Base-by-base conservation (phyloP, 2,797 vertebrate genomes). In the Sebastes iracundus region DNA sequence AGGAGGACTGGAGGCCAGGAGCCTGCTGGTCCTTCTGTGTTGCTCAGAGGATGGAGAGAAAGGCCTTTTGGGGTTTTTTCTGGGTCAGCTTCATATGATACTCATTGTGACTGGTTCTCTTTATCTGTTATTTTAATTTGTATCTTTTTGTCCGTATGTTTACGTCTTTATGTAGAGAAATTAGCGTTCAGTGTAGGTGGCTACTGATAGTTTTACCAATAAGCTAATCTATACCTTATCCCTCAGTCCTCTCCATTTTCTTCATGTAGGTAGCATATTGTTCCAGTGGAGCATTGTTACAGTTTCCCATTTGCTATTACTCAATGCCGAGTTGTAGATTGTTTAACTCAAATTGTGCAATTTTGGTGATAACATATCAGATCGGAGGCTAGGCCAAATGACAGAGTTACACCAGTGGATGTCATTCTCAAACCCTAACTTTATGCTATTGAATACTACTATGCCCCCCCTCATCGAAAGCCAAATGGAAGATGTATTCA, bases 131-230 rank as follows among this genome's bases (percentile, higher is more conserved):
- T 80, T 73, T 30, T 30, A 53, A 75, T 80, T 68, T 82, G 68
- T 46, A 72, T 79, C 23, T 82, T 81, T 81, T 85, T 87, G 33
- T 66, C 28, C 28, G 56, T 78, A 69, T 87, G 93, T 95, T 95
- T 92, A 94, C 87, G 23, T 90, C 71, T 87, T 72, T 18, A 38
- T 80, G 72, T 81, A 83, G 68, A 63, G 30, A 81, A 73, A 68
- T 72, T 75, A 65, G 38, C 25, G 30, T 83, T 83, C 12, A 66
- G 46, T 75, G 64, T 81, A 77, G 53, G 55, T 59, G 69, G 38
- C 77, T 79, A 59, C 70, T 73, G 27, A 61, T 80, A 65, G 28
- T 69, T 83, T 77, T 64, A 49, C 7, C 4, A 86, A 49, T 70
- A 12, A 75, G 33, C 20, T 78, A 23, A 74, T 75, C 25, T 71